These are phyloP conservation scores for Eudemis profundana DNA, from an alignment of 2,888 invertebrate genomes.

Conservation along the genomic window DNA sequence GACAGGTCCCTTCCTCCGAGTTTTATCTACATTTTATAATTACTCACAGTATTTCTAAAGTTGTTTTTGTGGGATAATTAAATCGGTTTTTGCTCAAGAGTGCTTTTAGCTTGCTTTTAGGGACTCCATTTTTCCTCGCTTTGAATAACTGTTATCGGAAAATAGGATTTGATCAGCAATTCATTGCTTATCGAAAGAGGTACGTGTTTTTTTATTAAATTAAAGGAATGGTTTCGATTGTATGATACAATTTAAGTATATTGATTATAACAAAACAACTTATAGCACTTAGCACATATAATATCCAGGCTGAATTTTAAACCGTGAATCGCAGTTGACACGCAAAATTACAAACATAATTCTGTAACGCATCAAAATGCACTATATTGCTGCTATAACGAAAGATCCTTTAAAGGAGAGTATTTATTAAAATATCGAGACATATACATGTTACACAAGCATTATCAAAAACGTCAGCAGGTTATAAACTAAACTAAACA, in stretches of 20 bases:
- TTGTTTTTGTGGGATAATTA: conserved; percentile 53
- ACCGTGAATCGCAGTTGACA: too few relatives aligned
- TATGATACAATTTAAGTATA: too few relatives aligned
- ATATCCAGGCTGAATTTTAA: too few relatives aligned
- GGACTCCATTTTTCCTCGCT: conserved; percentile 4
- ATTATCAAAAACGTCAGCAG: too few relatives aligned
- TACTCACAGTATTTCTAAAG: conserved; percentile 56
- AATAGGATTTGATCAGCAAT: neutral
- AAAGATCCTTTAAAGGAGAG: too few relatives aligned
- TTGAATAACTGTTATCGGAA: conserved; percentile 11
- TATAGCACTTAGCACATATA: too few relatives aligned
- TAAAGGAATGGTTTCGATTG: neutral
- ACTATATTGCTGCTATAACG: neutral
- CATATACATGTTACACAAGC: too few relatives aligned
- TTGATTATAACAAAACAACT: too few relatives aligned
- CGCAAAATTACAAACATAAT: too few relatives aligned
- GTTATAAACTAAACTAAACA: too few relatives aligned
- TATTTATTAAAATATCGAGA: too few relatives aligned
- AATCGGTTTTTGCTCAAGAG: conserved; percentile 49
- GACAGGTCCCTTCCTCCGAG: conserved; percentile 57
- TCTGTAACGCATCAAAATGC: too few relatives aligned
- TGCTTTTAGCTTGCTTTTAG: conserved; percentile 23
- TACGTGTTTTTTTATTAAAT: neutral
- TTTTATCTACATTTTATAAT: conserved; percentile 64
- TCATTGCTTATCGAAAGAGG: neutral